Evolutionary conservation across 2,888 invertebrate genomes (phyloP).

Genomic region (Uropetala carovei): DNA sequence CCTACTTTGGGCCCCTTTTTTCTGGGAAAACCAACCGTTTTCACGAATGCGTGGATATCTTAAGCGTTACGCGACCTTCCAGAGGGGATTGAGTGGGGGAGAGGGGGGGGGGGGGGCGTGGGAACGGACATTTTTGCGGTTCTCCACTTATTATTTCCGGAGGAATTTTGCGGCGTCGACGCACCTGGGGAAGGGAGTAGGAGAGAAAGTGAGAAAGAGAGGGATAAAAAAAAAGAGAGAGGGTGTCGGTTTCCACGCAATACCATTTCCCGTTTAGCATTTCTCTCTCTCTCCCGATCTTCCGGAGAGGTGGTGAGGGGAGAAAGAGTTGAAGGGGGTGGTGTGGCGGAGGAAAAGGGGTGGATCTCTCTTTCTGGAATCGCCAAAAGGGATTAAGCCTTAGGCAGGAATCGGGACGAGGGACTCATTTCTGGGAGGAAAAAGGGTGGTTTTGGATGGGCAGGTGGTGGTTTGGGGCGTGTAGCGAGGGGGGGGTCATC

Average conservation of each 20-base stretch:
- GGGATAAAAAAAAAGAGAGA: neutral
- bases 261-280: neutral
- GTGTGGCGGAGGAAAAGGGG: neutral
- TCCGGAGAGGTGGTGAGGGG: no score
- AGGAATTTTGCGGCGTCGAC: neutral
- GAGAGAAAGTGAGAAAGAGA: neutral
- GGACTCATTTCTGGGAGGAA: constrained; percentile 17
- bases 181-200: neutral
- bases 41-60: neutral
- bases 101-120: neutral
- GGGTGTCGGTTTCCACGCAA: neutral
- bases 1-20: no score
- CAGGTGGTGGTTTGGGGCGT: constrained; percentile 30
- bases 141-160: neutral
- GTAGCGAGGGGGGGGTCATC: neutral
- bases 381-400: constrained; percentile 28
- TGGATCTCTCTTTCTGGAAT: neutral
- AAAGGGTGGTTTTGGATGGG: neutral
- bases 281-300: neutral
- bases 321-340: no score
- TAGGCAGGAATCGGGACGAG: neutral
- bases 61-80: neutral
- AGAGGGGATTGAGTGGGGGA: neutral
- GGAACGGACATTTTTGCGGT: neutral
- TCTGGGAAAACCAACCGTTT: neutral